Base-by-base conservation (phyloP, 2,888 invertebrate species). In the Drosophila multiciliata region DNA sequence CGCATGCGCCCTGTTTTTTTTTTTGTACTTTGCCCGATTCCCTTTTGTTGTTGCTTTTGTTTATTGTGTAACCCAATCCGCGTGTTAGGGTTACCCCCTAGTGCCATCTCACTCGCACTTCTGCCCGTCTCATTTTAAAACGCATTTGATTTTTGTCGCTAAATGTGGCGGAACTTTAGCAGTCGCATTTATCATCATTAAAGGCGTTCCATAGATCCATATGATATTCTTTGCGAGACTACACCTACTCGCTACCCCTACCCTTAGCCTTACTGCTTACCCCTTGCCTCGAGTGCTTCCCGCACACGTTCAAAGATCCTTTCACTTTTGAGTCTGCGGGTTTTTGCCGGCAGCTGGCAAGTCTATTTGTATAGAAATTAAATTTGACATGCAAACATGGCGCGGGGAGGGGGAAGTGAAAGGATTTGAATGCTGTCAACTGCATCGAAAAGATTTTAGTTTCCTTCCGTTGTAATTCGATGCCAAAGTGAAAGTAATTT, bases 351-450 rank as follows among this genome's bases (percentile, higher is more conserved):
- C 87, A 71, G 72, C 78, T 79, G 74, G 68, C 66, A 45, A 45
- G 58, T 64, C 45, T 89, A 66, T 87, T 87, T 87, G 87, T 90
- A 77, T 89, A 78, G 85, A 90, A 90, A 90, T 85, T 78, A 38
- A 82, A 90, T 90, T 87, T 89, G 90, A 89, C 87, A 87, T 90
- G 87, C 91, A 87, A 90, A 87, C 87, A 90, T 76, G 53, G 65
- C 23, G 67, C 48, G 42, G 33, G 48, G 15, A 12, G 40, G 54
- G 52, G 65, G 38, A 23, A 61, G 88, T 85, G 82, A 89, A 87
- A 87, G 90, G 83, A 89, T 89, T 87, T 45, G 23, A 23, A 45
- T 45, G 45, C 80, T 83, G 77, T 82, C 79, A 82, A 78, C 75
- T 55, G 40, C 48, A 40, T 23, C 45, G 15, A 45, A 45, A 4